Evolutionary conservation across 2,888 invertebrate species (phyloP).

Genomic region (Platerodrilus igneus): DNA sequence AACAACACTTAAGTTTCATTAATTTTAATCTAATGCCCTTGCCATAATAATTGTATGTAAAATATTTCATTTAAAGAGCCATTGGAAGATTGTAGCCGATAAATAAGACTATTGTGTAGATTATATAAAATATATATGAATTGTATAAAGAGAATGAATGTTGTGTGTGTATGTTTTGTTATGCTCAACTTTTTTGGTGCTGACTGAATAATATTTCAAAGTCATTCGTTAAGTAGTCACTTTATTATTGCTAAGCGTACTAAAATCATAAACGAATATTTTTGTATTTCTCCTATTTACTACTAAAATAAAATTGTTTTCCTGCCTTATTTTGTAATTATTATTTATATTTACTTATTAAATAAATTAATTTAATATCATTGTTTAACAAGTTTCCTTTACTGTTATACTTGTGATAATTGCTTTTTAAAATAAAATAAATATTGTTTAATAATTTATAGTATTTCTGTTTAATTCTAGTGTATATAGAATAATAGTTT

Average conservation of each 20-base stretch:
- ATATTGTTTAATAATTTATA: constrained; percentile 48
- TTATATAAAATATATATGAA: constrained; percentile 36
- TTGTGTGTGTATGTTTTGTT: constrained; percentile 37
- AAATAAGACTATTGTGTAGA: constrained; percentile 38
- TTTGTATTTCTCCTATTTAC: constrained; percentile 1
- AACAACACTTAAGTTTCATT: constrained; percentile 22
- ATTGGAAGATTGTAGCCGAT: constrained; percentile 44
- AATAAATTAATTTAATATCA: constrained; percentile 37
- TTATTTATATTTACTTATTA: constrained; percentile 28
- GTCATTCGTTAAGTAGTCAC: constrained; percentile 40
- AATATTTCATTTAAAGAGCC: constrained; percentile 37
- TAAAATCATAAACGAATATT: too few relatives aligned
- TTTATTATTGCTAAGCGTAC: too few relatives aligned
- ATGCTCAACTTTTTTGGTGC: constrained; percentile 40
- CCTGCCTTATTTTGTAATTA: constrained; percentile 9
- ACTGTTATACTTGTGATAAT: constrained; percentile 52
- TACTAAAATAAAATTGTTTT: constrained; percentile 8
- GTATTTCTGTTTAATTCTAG: too few relatives aligned
- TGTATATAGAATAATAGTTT: too few relatives aligned
- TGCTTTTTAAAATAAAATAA: constrained; percentile 49
- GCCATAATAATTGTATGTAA: constrained; percentile 29
- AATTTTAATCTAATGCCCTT: constrained; percentile 34
- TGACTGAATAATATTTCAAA: constrained; percentile 42
- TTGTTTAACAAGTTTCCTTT: constrained; percentile 42
- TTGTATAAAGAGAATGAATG: constrained; percentile 49